These are phyloP conservation scores for Catharus minimus DNA, from an alignment of 2,113 vertebrate genomes.

Conservation along the genomic window DNA sequence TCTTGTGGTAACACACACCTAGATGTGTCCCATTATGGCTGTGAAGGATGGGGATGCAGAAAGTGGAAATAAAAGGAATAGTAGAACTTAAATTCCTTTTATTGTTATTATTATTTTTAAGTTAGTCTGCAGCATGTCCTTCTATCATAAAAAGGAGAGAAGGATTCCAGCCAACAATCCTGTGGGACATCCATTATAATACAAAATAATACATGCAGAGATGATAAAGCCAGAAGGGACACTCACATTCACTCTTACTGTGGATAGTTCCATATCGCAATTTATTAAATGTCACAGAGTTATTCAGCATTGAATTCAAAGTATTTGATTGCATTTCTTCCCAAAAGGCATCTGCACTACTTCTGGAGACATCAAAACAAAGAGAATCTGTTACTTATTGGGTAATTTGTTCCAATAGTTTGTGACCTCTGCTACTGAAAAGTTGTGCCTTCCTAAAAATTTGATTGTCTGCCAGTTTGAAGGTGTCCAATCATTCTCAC, in stretches of 20 bases:
- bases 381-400: not conserved
- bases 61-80: constrained; percentile 2
- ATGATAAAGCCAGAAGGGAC: constrained; percentile 32
- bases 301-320: not conserved
- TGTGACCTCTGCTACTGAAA: not conserved
- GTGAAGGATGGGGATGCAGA: not conserved
- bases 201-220: not conserved
- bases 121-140: not conserved
- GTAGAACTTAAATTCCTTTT: constrained; percentile 1
- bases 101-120: constrained; percentile 40
- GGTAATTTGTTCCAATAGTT: not conserved
- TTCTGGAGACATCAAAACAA: not conserved
- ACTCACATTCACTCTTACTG: not conserved
- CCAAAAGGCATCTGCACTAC: not conserved
- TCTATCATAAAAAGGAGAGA: constrained; percentile 7
- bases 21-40: constrained; percentile 8
- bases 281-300: not conserved
- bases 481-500: not conserved
- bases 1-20: constrained; percentile 49
- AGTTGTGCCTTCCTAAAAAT: not conserved
- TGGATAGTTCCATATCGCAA: not conserved
- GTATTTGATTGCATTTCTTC: not conserved
- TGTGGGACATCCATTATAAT: constrained; percentile 18
- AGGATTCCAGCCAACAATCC: constrained; percentile 16
- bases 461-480: not conserved